Evolutionary conservation across 2,113 vertebrate species (phyloP).

Genomic region (Anguilla rostrata): DNA sequence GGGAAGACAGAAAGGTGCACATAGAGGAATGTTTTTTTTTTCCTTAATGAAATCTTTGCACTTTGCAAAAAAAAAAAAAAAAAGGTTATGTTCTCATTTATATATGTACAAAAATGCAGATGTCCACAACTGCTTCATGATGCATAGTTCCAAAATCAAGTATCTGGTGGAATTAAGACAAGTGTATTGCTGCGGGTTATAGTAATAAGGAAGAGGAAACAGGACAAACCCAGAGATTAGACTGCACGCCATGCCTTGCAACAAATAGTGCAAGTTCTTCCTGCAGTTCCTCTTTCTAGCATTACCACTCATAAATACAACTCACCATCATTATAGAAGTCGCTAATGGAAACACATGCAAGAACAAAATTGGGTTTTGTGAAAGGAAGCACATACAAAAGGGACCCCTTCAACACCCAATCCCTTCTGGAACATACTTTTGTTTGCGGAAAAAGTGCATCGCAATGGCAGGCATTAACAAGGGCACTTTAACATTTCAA

Average conservation of each 20-base stretch:
- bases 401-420: background rate
- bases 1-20: background rate
- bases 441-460: background rate
- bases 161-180: constrained; percentile 54
- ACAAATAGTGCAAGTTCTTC: background rate
- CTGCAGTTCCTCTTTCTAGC: background rate
- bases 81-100: background rate
- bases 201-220: background rate
- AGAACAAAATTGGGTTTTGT: background rate
- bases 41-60: constrained; percentile 25
- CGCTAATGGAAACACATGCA: background rate
- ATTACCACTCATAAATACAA: background rate
- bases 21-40: constrained; percentile 31
- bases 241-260: background rate
- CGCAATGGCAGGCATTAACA: background rate
- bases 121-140: constrained; percentile 61
- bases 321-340: background rate
- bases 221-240: background rate
- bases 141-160: constrained; percentile 66
- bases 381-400: background rate
- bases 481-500: background rate
- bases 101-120: constrained; percentile 44
- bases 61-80: background rate
- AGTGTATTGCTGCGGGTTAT: constrained; percentile 42
- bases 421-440: background rate